Conservation (phyloP, 1,140 invertebrate genomes). For the Homalodisca vitripennis region DNA sequence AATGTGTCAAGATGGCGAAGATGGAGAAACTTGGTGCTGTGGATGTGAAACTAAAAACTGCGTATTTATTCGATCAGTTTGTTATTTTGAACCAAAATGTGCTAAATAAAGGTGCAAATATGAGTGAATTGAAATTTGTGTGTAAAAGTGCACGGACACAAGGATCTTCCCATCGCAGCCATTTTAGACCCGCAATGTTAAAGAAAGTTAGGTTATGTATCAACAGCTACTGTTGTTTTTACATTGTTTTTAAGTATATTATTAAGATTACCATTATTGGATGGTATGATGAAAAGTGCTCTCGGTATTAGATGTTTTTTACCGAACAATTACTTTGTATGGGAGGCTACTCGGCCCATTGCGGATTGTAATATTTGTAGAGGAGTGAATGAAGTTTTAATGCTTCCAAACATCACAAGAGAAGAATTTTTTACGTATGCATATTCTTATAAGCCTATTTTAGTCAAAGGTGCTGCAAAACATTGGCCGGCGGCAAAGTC, state of each 20-base stretch:
- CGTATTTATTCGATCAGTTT: conserved; percentile 24
- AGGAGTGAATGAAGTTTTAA: conserved; percentile 57
- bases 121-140: conserved; percentile 5
- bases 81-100: conserved; percentile 24
- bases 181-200: background rate
- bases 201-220: conserved; percentile 31
- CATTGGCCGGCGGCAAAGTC: conserved; percentile 74
- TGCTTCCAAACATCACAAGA: conserved; percentile 63
- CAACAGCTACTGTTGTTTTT: conserved; percentile 26
- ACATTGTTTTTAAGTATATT: conserved; percentile 25
- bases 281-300: conserved; percentile 42
- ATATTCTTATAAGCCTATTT: conserved; percentile 77
- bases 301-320: conserved; percentile 65
- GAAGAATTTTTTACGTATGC: conserved; percentile 66
- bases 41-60: background rate
- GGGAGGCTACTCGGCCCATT: conserved; percentile 81
- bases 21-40: conserved; percentile 5
- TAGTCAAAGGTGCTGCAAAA: conserved; percentile 71
- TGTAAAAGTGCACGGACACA: conserved; percentile 8
- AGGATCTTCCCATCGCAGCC: background rate
- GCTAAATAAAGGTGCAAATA: conserved; percentile 8
- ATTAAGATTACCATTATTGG: conserved; percentile 37
- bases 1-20: conserved; percentile 19
- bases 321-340: conserved; percentile 79
- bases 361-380: conserved; percentile 76